Conservation (phyloP, 2,888 invertebrate genomes). For the Coelopa pilipes region DNA sequence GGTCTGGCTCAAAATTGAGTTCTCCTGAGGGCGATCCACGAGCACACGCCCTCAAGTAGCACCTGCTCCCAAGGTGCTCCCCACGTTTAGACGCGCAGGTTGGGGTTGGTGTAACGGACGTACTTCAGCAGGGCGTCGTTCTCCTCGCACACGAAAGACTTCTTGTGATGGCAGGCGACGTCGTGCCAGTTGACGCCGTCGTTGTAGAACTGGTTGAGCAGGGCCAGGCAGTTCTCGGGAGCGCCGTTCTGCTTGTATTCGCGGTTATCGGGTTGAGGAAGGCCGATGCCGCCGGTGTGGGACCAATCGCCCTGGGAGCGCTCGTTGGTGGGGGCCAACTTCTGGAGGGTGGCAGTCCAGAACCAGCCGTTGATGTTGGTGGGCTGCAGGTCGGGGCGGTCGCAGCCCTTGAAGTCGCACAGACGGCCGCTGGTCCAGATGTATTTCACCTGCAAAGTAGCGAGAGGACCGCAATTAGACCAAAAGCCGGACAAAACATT, state of each 20-base stretch:
- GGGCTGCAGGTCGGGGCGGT: constrained; percentile 85
- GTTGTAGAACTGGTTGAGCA: constrained; percentile 90
- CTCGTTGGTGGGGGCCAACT: constrained; percentile 84
- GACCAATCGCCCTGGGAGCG: constrained; percentile 90
- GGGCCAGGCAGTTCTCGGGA: constrained; percentile 85
- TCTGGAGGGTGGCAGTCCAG: constrained; percentile 89
- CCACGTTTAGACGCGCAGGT: constrained; percentile 74
- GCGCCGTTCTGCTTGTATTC: constrained; percentile 85
- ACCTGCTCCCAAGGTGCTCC: constrained; percentile 29
- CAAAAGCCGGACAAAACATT: background rate
- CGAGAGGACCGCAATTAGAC: background rate
- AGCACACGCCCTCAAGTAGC: background rate
- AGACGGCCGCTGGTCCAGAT: constrained; percentile 92
- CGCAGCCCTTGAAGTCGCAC: constrained; percentile 91
- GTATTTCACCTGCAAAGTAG: constrained; percentile 77
- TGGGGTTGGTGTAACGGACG: constrained; percentile 84
- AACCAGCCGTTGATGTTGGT: constrained; percentile 88
- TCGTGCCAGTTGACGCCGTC: constrained; percentile 93
- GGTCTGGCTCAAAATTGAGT: constrained; percentile 52
- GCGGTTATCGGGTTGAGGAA: constrained; percentile 89
- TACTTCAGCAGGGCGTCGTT: constrained; percentile 87
- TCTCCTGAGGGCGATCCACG: background rate
- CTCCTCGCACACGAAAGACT: constrained; percentile 90
- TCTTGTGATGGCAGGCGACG: constrained; percentile 90
- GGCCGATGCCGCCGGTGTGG: constrained; percentile 84